phyloP scores from a whole-genome alignment of 2,888 invertebrate species.

The Apamea epomidion region DNA sequence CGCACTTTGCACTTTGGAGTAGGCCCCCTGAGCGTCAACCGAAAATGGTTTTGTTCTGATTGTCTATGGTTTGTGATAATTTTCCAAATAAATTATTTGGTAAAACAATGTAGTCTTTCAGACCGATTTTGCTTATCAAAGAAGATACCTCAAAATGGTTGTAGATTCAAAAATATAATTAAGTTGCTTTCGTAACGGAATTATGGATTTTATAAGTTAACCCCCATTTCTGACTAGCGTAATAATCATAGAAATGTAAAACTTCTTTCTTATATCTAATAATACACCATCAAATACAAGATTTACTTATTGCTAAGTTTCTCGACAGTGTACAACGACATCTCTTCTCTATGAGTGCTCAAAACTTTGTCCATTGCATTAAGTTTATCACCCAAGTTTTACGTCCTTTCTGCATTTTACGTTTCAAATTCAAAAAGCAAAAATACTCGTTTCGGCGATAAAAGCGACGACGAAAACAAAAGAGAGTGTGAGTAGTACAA shows the following conservation, averaged over 20 bases:
- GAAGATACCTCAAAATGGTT: no score
- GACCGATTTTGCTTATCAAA: no score
- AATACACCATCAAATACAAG: neutral
- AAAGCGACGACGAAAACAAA: neutral
- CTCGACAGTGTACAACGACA: conserved; percentile 2
- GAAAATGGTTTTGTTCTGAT: neutral
- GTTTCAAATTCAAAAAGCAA: conserved; percentile 28
- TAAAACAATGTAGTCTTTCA: no score
- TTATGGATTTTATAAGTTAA: no score
- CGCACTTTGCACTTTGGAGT: no score
- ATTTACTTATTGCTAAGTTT: conserved; percentile 3
- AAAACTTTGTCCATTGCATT: conserved; percentile 49
- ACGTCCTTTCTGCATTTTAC: conserved; percentile 4
- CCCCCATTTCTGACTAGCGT: no score
- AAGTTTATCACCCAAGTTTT: conserved; percentile 41
- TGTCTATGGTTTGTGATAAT: neutral
- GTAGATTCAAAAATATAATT: no score
- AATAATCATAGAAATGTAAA: no score
- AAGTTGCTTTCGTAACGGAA: no score
- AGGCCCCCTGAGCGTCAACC: no score
- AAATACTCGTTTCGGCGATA: neutral
- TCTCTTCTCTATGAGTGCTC: conserved; percentile 14
- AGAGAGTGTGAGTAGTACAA: neutral
- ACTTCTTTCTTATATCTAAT: no score
- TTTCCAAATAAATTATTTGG: no score